Percentiles rank a stretch among this genome's conserved stretches.
These are phyloP conservation scores for Pararge aegeria DNA, from an alignment of 1,140 invertebrate genomes.

Conservation along the genomic window DNA sequence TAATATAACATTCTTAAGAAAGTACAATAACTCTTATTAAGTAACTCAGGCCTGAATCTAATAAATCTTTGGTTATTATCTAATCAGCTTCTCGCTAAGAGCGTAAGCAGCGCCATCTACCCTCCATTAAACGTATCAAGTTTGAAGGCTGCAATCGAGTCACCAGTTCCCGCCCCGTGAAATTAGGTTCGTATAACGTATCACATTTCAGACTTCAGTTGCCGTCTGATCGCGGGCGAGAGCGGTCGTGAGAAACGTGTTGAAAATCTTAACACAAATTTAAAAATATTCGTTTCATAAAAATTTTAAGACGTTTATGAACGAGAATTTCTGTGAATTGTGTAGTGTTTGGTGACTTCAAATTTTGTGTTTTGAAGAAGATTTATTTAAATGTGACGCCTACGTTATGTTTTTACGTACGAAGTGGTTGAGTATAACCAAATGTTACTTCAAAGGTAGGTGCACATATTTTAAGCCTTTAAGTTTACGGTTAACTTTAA, in stretches of 20 bases:
- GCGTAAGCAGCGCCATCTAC: constrained; percentile 32
- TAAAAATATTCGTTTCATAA: constrained; percentile 3
- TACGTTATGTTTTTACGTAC: constrained; percentile 13
- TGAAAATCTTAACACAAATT: not conserved
- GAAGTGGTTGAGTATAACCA: constrained; percentile 21
- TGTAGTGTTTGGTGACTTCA: constrained; percentile 4
- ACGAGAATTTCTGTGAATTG: not conserved
- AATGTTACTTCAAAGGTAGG: constrained; percentile 25
- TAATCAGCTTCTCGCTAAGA: not conserved
- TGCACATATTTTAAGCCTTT: constrained; percentile 1
- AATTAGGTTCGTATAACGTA: constrained; percentile 39
- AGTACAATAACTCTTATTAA: no score
- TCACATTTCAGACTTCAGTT: constrained; percentile 37
- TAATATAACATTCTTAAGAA: no score
- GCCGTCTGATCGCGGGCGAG: constrained; percentile 21
- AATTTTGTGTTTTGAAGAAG: not conserved
- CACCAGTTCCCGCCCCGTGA: constrained; percentile 30
- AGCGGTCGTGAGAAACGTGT: constrained; percentile 13
- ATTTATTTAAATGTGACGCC: constrained; percentile 12
- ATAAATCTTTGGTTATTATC: no score
- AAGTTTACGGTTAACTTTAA: not conserved
- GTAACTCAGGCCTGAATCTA: no score
- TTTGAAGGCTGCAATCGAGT: constrained; percentile 28
- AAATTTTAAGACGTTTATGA: not conserved
- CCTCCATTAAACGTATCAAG: constrained; percentile 26